Evolutionary conservation across 2,113 vertebrate genomes (phyloP).

Genomic region (Formicarius rufipectus): DNA sequence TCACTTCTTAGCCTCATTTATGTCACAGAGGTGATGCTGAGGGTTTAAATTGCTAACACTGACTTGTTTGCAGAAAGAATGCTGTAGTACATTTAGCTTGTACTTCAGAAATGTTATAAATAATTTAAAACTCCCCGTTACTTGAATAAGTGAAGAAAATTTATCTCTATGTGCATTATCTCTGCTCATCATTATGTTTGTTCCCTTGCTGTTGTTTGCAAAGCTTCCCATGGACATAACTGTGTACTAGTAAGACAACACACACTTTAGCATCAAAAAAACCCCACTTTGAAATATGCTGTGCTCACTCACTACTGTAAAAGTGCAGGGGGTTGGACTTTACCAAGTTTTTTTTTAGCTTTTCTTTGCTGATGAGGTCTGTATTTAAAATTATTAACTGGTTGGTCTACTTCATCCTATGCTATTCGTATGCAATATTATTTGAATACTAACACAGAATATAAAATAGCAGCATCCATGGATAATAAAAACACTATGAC

Average conservation of each 20-base stretch:
- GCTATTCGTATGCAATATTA: constrained; percentile 40
- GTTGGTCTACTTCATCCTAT: constrained; percentile 34
- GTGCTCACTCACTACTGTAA: not conserved
- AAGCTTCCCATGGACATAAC: not conserved
- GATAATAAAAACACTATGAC: constrained; percentile 49
- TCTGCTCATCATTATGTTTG: not conserved
- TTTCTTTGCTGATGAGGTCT: constrained; percentile 55
- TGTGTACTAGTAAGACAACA: not conserved
- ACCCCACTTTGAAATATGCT: not conserved
- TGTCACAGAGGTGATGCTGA: not conserved
- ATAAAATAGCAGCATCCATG: constrained; percentile 62
- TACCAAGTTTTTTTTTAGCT: not conserved
- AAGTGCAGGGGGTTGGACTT: constrained; percentile 26
- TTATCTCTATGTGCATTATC: not conserved
- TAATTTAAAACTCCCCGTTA: constrained; percentile 11
- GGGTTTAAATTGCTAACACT: not conserved
- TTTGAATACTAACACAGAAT: constrained; percentile 41
- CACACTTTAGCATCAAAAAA: not conserved
- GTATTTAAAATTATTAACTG: constrained; percentile 43
- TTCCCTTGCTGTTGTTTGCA: constrained; percentile 3
- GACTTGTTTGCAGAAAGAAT: not conserved
- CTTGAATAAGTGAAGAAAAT: not conserved
- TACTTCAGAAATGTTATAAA: not conserved
- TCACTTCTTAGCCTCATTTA: not conserved
- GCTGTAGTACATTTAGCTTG: not conserved